These are phyloP conservation scores for Folsomia candida DNA, from an alignment of 2,888 invertebrate genomes.

Conservation along the genomic window DNA sequence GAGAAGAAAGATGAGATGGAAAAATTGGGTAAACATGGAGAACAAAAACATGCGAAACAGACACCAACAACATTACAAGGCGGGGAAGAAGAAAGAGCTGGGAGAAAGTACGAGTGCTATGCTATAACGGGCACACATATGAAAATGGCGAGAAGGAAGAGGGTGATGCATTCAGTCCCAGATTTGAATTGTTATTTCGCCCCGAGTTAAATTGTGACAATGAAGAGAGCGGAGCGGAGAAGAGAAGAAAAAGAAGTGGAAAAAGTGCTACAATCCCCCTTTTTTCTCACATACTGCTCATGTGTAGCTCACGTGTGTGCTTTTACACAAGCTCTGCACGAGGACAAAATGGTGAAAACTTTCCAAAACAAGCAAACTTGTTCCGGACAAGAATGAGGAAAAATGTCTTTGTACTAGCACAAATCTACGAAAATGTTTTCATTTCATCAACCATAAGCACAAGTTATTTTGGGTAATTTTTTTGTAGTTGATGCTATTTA, in stretches of 20 bases:
- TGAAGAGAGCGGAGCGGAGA: neutral
- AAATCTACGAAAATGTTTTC: too few relatives aligned
- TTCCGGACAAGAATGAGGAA: too few relatives aligned
- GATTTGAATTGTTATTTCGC: neutral
- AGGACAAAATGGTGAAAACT: neutral
- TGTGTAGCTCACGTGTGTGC: too few relatives aligned
- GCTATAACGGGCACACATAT: neutral
- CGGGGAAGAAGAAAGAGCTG: neutral
- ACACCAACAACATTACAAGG: neutral
- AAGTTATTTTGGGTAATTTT: too few relatives aligned
- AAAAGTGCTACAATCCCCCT: neutral
- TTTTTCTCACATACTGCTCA: neutral
- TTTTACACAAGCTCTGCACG: too few relatives aligned
- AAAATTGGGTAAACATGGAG: conserved; percentile 8
- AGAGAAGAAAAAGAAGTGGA: neutral
- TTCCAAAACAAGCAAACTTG: neutral
- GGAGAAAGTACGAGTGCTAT: too few relatives aligned
- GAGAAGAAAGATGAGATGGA: conserved; percentile 13
- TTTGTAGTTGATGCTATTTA: too few relatives aligned
- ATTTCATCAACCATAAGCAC: too few relatives aligned
- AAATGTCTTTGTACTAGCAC: too few relatives aligned
- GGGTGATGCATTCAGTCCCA: conserved; percentile 20
- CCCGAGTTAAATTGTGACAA: neutral
- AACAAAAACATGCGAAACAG: neutral
- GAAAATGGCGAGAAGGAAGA: too few relatives aligned